Base-by-base conservation (phyloP, 2,888 invertebrate species). In the Phyllotreta cruciferae region DNA sequence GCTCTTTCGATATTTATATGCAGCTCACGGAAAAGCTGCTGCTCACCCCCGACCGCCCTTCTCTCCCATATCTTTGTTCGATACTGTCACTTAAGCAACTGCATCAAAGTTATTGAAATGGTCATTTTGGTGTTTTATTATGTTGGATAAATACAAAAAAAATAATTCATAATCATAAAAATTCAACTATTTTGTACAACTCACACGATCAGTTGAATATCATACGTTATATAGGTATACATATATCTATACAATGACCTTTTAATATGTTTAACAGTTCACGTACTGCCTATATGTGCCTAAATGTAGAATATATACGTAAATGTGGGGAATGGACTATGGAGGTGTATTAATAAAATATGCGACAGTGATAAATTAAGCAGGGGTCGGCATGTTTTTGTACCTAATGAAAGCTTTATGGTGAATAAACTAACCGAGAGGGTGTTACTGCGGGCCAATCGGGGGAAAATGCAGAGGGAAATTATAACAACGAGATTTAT, bases 1-100 rank as follows among this genome's bases (percentile, higher is more conserved):
- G 24, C 64, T 58, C 67, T 70, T 63, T 24, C 60, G 60, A 63
- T 69, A 71, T 73, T 69, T 70, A 71, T 71, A 72, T 72, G 70
- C 71, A 66, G 62, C 66, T 69, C 72, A 68, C 67, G 66, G 64
- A 64, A 24, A 24, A 67, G 64, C 68, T 55, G 57, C 63, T 50
- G 56, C 54, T 44, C 60, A 24, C 68, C 66, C 70, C 62, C 36
- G 42, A 37, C 42, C 52, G 52, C 42, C 52, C 52, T 11, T 5
- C 6, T 24, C 24, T 24, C 4, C 24, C 24, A 24, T 24, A 24
- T 24, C 24, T 24, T 24, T 24, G 24, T 24, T 24, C 24, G 24
- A 24, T 24, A 24, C 1, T 24, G 4, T 24, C 24, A 24, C 24
- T 24, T 24, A 24, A 24, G 24, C 24, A 24, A 24, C 24, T 24